These are phyloP conservation scores for Dipus sagitta DNA, from an alignment of 2,797 vertebrate species.

Conservation along the genomic window DNA sequence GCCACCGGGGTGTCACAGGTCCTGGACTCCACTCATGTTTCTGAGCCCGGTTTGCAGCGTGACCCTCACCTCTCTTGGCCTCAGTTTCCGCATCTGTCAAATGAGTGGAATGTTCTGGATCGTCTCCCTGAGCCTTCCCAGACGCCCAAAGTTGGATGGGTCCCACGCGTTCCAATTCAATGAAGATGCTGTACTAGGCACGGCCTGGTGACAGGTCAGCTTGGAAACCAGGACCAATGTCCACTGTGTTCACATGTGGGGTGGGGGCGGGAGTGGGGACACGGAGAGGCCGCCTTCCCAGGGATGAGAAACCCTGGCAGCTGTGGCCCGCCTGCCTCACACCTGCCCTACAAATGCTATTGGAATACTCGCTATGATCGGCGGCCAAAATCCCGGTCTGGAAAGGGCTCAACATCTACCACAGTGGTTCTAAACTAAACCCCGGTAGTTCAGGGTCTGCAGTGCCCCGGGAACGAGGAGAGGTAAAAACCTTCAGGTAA, in stretches of 20 bases:
- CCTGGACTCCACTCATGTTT: background rate
- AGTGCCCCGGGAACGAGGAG: background rate
- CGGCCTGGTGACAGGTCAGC: background rate
- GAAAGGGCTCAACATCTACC: background rate
- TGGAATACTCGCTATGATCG: background rate
- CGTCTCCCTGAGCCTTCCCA: background rate
- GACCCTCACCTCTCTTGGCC: background rate
- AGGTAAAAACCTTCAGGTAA: background rate
- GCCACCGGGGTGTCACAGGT: accelerated
- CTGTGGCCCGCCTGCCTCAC: background rate
- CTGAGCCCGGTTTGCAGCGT: background rate
- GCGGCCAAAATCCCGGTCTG: background rate
- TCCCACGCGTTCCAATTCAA: background rate
- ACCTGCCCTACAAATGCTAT: background rate
- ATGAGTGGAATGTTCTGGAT: background rate
- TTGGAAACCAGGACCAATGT: background rate
- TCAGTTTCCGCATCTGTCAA: background rate
- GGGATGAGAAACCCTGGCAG: background rate
- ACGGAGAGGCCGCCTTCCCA: background rate
- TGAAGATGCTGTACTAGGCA: background rate
- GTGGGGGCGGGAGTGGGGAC: background rate
- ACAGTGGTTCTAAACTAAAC: background rate
- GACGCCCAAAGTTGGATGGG: background rate
- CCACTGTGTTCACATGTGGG: background rate
- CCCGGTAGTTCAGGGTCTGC: background rate